These are phyloP conservation scores for Peromyscus attwateri DNA, from an alignment of 2,797 vertebrate species.

Conservation along the genomic window DNA sequence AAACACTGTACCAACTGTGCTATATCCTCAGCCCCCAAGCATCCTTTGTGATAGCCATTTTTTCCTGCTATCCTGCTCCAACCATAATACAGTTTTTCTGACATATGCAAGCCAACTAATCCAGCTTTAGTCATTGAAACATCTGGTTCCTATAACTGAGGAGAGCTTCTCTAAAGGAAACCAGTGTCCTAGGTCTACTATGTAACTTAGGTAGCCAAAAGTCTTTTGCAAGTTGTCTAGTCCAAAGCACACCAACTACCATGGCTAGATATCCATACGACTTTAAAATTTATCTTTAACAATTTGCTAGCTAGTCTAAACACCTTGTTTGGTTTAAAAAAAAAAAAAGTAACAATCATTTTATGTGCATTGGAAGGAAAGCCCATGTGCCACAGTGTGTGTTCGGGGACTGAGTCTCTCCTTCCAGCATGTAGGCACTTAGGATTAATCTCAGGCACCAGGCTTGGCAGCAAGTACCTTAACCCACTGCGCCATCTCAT, in stretches of 20 bases:
- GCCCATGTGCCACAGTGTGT: too few species aligned
- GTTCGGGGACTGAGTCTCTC: neutral
- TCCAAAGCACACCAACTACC: neutral
- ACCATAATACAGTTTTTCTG: neutral
- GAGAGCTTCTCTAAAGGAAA: conserved; percentile 62
- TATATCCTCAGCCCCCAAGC: neutral
- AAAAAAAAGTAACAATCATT: neutral
- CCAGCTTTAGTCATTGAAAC: conserved; percentile 30
- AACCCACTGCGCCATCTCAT: neutral
- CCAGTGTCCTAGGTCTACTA: conserved; percentile 15
- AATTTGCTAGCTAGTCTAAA: conserved; percentile 14
- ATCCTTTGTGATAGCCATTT: conserved; percentile 36
- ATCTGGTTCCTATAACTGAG: conserved; percentile 56
- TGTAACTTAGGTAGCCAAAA: conserved; percentile 28
- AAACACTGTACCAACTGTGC: neutral
- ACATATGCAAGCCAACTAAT: conserved; percentile 38
- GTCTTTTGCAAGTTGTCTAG: conserved; percentile 46
- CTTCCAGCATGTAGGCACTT: neutral
- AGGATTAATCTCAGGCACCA: neutral
- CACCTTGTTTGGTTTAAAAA: neutral
- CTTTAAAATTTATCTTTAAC: conserved; percentile 38
- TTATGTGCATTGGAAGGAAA: neutral
- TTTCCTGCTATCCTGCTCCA: conserved; percentile 23
- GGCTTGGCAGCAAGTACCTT: neutral
- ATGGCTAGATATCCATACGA: neutral